These are phyloP conservation scores for Limosa lapponica DNA, from an alignment of 2,797 vertebrate species.

Conservation along the genomic window DNA sequence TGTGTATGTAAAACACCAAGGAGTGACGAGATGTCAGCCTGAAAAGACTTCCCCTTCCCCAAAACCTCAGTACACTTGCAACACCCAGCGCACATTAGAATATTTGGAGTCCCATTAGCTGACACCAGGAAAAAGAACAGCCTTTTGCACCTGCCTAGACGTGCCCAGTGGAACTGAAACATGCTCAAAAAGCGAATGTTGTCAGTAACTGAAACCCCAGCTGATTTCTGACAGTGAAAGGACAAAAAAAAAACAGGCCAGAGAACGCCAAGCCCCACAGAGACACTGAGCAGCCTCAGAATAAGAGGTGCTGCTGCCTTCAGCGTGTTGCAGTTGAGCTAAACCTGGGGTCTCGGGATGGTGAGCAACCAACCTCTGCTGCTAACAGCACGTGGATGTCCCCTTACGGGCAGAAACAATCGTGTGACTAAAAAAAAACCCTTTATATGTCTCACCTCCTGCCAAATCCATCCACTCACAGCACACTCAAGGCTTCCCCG, in stretches of 20 bases:
- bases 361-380: neutral
- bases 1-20: neutral
- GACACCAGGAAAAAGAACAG: neutral
- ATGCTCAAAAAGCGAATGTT: neutral
- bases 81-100: neutral
- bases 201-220: neutral
- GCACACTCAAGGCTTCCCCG: neutral
- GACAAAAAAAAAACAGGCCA: neutral
- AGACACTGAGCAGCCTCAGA: neutral
- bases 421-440: rapidly evolving
- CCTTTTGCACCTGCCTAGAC: neutral
- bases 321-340: neutral
- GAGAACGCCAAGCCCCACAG: neutral
- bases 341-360: neutral
- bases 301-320: neutral
- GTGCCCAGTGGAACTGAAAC: neutral
- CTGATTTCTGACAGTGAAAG: neutral
- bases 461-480: neutral
- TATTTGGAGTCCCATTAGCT: neutral
- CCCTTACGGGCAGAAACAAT: neutral
- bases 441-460: neutral
- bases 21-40: neutral
- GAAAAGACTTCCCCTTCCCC: neutral
- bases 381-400: rapidly evolving
- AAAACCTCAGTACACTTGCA: neutral